A percentile compares a stretch with the other conserved stretches of the same genome.
Conservation (phyloP, 2,888 invertebrate species). For the Pseudolycoriella hygida region DNA sequence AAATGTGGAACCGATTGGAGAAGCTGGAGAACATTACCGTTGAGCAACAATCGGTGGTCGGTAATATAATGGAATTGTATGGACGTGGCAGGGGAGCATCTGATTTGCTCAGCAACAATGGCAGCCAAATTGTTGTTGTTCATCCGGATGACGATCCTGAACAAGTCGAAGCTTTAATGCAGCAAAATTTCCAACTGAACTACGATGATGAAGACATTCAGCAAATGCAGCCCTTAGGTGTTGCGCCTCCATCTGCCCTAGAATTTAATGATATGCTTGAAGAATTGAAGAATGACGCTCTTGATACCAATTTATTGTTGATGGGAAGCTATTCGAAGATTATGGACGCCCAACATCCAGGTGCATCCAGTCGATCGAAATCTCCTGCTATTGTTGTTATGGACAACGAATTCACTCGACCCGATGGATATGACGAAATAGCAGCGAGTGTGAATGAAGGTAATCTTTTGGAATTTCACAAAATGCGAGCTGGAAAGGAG, state of each 20-base stretch:
- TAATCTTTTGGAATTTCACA: conserved; percentile 7
- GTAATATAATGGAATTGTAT: conserved; percentile 44
- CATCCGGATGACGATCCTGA: background rate
- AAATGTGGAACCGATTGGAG: conserved; percentile 85
- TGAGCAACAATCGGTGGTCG: conserved; percentile 82
- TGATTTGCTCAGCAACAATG: too few species aligned
- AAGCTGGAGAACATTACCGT: conserved; percentile 70
- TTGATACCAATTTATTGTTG: conserved; percentile 8
- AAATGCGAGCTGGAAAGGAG: background rate
- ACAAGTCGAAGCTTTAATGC: background rate
- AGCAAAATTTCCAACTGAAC: background rate
- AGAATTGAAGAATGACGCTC: conserved; percentile 17
- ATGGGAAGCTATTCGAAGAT: background rate
- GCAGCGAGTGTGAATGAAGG: conserved; percentile 10
- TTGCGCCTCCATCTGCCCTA: conserved; percentile 10
- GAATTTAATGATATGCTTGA: conserved; percentile 17
- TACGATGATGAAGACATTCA: background rate
- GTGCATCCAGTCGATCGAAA: conserved; percentile 6
- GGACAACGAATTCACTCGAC: background rate
- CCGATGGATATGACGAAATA: conserved; percentile 2
- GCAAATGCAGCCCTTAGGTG: background rate
- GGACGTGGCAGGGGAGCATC: conserved; percentile 12
- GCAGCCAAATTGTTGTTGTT: background rate
- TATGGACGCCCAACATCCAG: background rate
- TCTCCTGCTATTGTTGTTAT: background rate